Evolutionary conservation across 2,888 invertebrate genomes (phyloP).

Genomic region (Agrotis puta): DNA sequence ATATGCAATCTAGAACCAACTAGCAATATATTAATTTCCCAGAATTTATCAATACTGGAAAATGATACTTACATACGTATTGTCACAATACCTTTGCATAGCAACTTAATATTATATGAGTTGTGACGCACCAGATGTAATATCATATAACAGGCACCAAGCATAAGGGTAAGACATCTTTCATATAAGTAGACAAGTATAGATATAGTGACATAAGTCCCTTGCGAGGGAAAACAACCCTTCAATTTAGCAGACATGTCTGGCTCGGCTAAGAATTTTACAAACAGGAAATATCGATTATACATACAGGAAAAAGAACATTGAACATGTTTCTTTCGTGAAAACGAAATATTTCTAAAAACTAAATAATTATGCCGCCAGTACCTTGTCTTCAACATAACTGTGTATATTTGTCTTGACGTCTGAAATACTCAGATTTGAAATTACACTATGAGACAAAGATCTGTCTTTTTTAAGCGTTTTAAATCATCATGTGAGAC

Average conservation of each 20-base stretch:
- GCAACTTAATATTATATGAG: conserved; percentile 13
- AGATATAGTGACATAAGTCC: conserved; percentile 6
- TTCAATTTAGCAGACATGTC: conserved; percentile 36
- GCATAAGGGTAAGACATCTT: conserved; percentile 8
- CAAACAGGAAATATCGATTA: conserved; percentile 42
- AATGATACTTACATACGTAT: conserved; percentile 19
- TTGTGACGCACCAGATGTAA: conserved; percentile 26
- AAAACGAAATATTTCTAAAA: not conserved
- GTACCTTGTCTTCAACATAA: no score
- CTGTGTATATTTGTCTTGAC: no score
- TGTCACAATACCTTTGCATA: conserved; percentile 15
- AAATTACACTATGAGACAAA: no score
- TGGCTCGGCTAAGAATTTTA: not conserved
- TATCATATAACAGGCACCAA: conserved; percentile 5
- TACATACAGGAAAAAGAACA: not conserved
- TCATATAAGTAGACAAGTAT: not conserved
- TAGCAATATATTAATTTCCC: not conserved
- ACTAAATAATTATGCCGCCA: not conserved
- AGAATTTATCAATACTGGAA: conserved; percentile 22
- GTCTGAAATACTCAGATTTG: no score
- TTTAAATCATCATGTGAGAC: no score
- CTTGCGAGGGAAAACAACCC: conserved; percentile 28
- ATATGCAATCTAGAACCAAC: not conserved
- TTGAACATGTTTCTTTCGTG: not conserved
- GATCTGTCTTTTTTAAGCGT: no score